Conservation (phyloP, 1,140 invertebrate species). For the Drosophila bifasciata region DNA sequence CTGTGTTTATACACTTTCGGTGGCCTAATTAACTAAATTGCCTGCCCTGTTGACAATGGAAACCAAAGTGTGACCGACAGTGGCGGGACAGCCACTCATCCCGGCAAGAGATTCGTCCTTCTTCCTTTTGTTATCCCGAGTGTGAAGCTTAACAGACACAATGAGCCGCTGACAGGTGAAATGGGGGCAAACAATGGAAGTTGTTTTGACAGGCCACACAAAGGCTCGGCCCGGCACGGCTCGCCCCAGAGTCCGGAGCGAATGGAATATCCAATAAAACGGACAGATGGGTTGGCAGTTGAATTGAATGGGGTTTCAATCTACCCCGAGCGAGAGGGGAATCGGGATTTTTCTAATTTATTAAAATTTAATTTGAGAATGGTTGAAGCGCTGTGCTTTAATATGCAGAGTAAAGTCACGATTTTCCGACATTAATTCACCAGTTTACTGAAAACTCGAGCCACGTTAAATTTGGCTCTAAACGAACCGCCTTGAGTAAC, state of each 20-base stretch:
- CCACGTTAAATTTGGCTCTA: neutral
- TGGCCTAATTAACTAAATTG: slow-evolving; percentile 64
- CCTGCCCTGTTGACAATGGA: slow-evolving; percentile 49
- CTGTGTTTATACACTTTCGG: slow-evolving; percentile 59
- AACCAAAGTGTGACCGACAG: slow-evolving; percentile 24
- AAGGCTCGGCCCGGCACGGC: slow-evolving; percentile 14
- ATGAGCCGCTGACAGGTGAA: slow-evolving; percentile 50
- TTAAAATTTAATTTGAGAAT: slow-evolving; percentile 28
- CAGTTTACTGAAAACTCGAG: neutral
- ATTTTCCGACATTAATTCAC: slow-evolving; percentile 22
- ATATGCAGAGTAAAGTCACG: slow-evolving; percentile 34
- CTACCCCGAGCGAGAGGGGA: slow-evolving; percentile 1
- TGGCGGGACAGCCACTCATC: slow-evolving; percentile 6
- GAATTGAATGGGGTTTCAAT: neutral
- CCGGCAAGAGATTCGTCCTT: neutral
- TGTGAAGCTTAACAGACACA: slow-evolving; percentile 56
- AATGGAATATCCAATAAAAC: slow-evolving; percentile 29
- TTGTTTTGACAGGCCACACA: slow-evolving; percentile 53
- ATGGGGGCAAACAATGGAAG: slow-evolving; percentile 54
- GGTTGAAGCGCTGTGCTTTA: slow-evolving; percentile 8
- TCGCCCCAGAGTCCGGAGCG: too few relatives aligned
- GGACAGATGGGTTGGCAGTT: slow-evolving; percentile 26
- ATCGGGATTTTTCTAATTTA: slow-evolving; percentile 27
- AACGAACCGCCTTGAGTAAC: neutral
- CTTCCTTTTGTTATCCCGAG: slow-evolving; percentile 4